Conservation (phyloP, 2,797 vertebrate species). For the Linurgus olivaceus region DNA sequence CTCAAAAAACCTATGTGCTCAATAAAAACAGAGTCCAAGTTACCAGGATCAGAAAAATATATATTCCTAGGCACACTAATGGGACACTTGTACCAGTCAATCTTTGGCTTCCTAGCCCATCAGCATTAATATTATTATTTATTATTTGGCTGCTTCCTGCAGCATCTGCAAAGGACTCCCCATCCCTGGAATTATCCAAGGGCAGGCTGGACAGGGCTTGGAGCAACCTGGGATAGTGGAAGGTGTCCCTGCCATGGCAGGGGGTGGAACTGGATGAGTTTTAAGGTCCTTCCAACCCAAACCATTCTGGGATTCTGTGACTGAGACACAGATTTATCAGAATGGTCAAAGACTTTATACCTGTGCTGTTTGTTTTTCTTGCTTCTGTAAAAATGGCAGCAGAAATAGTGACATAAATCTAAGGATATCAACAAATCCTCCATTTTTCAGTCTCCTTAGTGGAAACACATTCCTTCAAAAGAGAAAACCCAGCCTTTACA, state of each 20-base stretch:
- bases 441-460: not conserved
- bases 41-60: not conserved
- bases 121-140: not conserved
- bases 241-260: not conserved
- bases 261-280: accelerated
- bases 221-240: not conserved
- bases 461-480: not conserved
- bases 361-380: not conserved
- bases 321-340: not conserved
- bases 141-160: not conserved
- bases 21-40: not conserved
- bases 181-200: not conserved
- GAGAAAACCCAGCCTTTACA: not conserved
- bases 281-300: not conserved
- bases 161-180: not conserved
- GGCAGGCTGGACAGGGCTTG: not conserved
- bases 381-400: not conserved
- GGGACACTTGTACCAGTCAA: not conserved
- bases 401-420: not conserved
- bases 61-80: not conserved
- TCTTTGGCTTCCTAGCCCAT: not conserved
- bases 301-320: not conserved
- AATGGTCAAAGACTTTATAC: not conserved
- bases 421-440: not conserved
- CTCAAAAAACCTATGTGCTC: not conserved